A percentile compares a stretch with the other conserved stretches of the same genome.
These are phyloP conservation scores for Mythimna vitellina DNA, from an alignment of 2,888 invertebrate genomes.

Conservation along the genomic window DNA sequence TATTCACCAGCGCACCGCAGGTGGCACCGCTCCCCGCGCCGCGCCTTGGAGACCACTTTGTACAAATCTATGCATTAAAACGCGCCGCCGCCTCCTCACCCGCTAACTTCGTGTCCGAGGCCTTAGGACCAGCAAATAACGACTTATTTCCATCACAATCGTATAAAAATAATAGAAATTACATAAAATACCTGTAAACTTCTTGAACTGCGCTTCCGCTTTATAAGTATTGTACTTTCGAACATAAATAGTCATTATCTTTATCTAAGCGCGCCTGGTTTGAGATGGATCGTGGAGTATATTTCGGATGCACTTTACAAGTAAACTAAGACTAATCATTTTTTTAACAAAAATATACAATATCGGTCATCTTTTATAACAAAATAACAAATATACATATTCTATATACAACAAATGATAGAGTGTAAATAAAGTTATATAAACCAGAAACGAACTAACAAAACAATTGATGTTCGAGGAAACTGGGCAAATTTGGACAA, in stretches of 20 bases:
- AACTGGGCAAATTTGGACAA: background rate
- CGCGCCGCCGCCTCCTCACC: no score
- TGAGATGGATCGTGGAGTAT: background rate
- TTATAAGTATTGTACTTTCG: background rate
- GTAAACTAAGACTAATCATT: background rate
- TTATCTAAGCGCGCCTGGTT: background rate
- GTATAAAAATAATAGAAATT: background rate
- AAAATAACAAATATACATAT: slow-evolving; percentile 9
- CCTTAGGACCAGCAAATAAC: no score
- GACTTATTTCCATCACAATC: background rate
- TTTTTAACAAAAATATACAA: slow-evolving; percentile 31
- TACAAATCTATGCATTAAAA: no score
- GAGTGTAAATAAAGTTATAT: slow-evolving; percentile 1
- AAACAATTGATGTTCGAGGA: slow-evolving; percentile 9
- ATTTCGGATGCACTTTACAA: background rate
- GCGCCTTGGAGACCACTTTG: no score
- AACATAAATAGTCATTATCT: background rate
- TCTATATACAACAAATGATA: background rate
- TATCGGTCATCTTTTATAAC: background rate
- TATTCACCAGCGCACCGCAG: no score
- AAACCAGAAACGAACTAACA: slow-evolving; percentile 29
- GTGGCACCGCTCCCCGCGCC: no score
- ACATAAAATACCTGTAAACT: background rate
- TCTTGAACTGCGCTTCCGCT: background rate
- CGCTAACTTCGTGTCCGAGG: no score